Conservation (phyloP, 2,113 vertebrate genomes). For the Myxocyprinus asiaticus region DNA sequence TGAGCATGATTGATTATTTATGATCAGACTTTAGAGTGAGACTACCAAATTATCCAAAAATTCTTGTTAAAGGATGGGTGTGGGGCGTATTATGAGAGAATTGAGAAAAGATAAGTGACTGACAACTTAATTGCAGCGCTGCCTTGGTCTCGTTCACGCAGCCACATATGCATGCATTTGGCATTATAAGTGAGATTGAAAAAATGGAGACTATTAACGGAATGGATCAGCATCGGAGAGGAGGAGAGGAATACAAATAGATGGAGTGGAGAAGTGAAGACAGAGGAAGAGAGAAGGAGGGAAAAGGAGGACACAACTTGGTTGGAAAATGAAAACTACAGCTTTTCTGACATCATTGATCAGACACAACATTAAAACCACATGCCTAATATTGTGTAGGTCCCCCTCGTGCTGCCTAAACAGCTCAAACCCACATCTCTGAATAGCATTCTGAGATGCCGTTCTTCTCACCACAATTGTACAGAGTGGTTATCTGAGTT, state of each 20-base stretch:
- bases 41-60: constrained; percentile 6
- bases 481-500: no score
- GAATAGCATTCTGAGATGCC: no score
- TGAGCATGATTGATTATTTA: not conserved
- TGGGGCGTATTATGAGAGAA: constrained; percentile 1
- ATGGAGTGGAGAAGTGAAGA: not conserved
- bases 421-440: no score
- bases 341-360: not conserved
- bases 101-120: constrained; percentile 62
- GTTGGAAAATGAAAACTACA: not conserved
- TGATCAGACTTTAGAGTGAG: constrained; percentile 4
- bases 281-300: not conserved
- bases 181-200: constrained; percentile 58
- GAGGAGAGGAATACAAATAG: not conserved
- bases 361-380: no score
- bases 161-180: constrained; percentile 50
- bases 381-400: no score
- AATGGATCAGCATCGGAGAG: constrained; percentile 58
- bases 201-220: constrained; percentile 63
- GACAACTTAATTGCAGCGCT: constrained; percentile 69
- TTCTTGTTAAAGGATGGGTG: not conserved
- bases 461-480: no score
- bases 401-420: no score
- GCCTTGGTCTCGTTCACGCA: constrained; percentile 54
- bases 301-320: not conserved